Percentiles rank a stretch among this genome's conserved stretches.
These are phyloP conservation scores for Drosophila borborema DNA, from an alignment of 2,888 invertebrate genomes.

Conservation along the genomic window DNA sequence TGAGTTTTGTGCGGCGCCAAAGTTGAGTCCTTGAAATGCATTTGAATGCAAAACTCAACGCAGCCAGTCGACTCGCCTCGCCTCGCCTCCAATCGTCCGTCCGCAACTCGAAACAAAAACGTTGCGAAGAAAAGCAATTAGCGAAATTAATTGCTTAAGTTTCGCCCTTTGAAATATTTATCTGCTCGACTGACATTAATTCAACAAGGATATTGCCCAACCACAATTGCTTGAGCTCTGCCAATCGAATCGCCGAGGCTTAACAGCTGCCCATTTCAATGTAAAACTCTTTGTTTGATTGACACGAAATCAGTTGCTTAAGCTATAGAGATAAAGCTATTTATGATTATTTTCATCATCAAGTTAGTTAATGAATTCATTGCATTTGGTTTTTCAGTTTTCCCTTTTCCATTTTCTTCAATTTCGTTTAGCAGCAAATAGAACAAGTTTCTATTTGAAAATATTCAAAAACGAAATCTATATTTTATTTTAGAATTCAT, in stretches of 20 bases:
- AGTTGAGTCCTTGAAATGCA: constrained; percentile 76
- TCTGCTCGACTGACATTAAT: constrained; percentile 73
- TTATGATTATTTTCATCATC: too few species aligned
- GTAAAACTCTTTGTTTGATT: constrained; percentile 47
- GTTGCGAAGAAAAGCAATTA: constrained; percentile 80
- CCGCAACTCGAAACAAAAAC: constrained; percentile 54
- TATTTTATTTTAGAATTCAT: too few species aligned
- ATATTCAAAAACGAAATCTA: too few species aligned
- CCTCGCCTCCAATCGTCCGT: background rate
- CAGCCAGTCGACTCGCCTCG: background rate
- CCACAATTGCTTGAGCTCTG: constrained; percentile 62
- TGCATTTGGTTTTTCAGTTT: background rate
- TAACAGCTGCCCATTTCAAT: constrained; percentile 37
- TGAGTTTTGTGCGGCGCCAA: constrained; percentile 75
- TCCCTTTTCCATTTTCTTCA: too few species aligned
- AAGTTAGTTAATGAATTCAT: too few species aligned
- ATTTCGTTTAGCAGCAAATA: too few species aligned
- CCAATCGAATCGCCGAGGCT: constrained; percentile 67
- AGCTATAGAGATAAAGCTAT: background rate
- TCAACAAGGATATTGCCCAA: constrained; percentile 52
- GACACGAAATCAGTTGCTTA: constrained; percentile 28
- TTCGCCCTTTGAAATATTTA: constrained; percentile 82
- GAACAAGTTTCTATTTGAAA: background rate
- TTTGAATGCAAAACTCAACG: constrained; percentile 66
- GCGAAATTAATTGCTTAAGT: constrained; percentile 82